These are phyloP conservation scores for Rhopalosiphum padi DNA, from an alignment of 1,140 invertebrate species.

Conservation along the genomic window DNA sequence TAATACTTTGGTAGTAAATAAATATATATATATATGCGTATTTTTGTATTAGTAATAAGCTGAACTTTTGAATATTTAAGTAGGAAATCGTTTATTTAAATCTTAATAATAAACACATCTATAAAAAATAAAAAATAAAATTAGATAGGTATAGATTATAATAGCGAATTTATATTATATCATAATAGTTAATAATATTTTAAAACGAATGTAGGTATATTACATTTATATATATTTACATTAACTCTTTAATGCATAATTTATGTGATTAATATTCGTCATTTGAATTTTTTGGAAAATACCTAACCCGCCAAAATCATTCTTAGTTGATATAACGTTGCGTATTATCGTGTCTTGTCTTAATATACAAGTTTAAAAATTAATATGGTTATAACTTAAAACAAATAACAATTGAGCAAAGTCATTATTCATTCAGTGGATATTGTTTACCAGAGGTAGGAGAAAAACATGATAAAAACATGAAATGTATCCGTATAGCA, in stretches of 20 bases:
- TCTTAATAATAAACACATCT: not conserved
- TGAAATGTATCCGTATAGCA: not conserved
- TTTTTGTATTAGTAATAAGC: not conserved
- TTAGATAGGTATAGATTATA: too few relatives aligned
- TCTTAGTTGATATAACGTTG: not conserved
- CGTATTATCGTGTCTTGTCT: not conserved
- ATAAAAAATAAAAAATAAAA: too few relatives aligned
- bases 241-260: not conserved
- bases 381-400: not conserved
- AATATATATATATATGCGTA: too few relatives aligned
- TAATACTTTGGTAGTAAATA: too few relatives aligned
- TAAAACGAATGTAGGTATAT: not conserved
- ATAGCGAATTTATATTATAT: too few relatives aligned
- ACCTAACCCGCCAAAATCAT: not conserved
- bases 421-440: not conserved
- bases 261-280: not conserved
- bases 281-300: not conserved
- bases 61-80: not conserved
- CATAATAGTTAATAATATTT: too few relatives aligned
- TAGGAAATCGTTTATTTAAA: not conserved
- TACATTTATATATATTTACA: not conserved
- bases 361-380: not conserved
- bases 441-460: not conserved
- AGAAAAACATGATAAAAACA: not conserved
- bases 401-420: not conserved